Base-by-base conservation (phyloP, 2,888 invertebrate species). In the Drosophila kuntzei region DNA sequence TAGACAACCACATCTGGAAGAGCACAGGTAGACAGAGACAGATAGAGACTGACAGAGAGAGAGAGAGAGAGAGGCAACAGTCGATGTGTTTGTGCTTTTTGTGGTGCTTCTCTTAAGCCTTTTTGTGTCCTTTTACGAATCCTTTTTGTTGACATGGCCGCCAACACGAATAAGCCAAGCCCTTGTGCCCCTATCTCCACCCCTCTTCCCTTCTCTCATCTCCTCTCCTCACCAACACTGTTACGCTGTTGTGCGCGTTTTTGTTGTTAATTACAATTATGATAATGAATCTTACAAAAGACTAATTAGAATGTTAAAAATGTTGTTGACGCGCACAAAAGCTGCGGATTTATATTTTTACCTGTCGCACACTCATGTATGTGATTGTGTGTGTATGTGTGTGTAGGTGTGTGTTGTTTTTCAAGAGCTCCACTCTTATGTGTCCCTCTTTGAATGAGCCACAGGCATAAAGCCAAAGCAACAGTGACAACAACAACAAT, bases 201-300 rank as follows among this genome's bases (percentile, higher is more conserved):
- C 7, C n/a, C 29, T 9, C 20, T 20, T 14, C n/a, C 20, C 1
- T 25, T 5, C 20, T 8, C 12, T 14, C 36, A 4, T 2, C 29
- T 9, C 0, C 22, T 3, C 9, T 8, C 12, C 14, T 5, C 3
- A 11, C 8, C 9, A 8, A 12, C 27, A 11, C 6, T 5, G 47
- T 6, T 14, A 1, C 14, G 39, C 18, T 44, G 36, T 61, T 54
- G 69, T 64, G 62, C 63, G 66, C 59, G 69, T 78, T 80, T 78
- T 79, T 87, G 88, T 79, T 79, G 78, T 86, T 84, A 88, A 88
- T 84, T 84, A 76, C 88, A 88, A 86, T 84, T 88, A 88, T 84
- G 84, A 88, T 84, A 84, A 84, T 88, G 87, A 88, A 86, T 84
- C 89, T 83, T 84, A 78, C 87, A 83, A 88, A 88, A 78, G 83